Conservation (phyloP, 2,888 invertebrate genomes). For the Lucinisca nassula region DNA sequence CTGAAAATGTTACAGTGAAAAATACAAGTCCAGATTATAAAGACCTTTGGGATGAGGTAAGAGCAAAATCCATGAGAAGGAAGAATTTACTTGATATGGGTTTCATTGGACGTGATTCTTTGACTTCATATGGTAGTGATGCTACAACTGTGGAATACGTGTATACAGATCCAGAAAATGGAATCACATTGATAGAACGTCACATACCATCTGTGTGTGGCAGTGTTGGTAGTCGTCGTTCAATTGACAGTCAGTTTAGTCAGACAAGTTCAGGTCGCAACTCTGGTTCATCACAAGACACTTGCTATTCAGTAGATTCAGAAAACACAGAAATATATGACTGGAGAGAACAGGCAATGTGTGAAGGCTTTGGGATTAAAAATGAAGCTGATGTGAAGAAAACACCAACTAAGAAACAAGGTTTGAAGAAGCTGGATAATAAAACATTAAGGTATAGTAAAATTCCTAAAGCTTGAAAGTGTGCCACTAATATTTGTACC, state of each 20-base stretch:
- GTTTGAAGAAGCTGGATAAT: slow-evolving; percentile 31
- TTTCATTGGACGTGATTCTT: slow-evolving; percentile 63
- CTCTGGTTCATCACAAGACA: neutral
- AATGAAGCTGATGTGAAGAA: neutral
- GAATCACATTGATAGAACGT: slow-evolving; percentile 79
- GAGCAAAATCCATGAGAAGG: slow-evolving; percentile 23
- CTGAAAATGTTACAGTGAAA: neutral
- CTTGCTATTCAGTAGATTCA: slow-evolving; percentile 43
- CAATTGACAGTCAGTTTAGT: slow-evolving; percentile 76
- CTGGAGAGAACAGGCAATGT: slow-evolving; percentile 73
- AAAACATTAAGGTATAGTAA: slow-evolving; percentile 39
- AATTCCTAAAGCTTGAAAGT: no score
- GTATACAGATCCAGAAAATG: slow-evolving; percentile 80
- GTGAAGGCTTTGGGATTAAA: slow-evolving; percentile 34
- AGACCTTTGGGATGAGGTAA: slow-evolving; percentile 60
- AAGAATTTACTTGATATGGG: slow-evolving; percentile 48
- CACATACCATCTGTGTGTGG: slow-evolving; percentile 81
- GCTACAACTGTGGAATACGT: slow-evolving; percentile 78
- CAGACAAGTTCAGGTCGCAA: neutral
- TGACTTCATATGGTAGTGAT: slow-evolving; percentile 74
- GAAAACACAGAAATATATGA: slow-evolving; percentile 78
- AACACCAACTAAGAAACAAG: neutral
- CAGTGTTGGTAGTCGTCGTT: slow-evolving; percentile 72
- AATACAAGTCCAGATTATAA: slow-evolving; percentile 8
- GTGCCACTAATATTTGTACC: no score